phyloP scores from a whole-genome alignment of 2,888 invertebrate genomes.

The Rhodophaea formosa region DNA sequence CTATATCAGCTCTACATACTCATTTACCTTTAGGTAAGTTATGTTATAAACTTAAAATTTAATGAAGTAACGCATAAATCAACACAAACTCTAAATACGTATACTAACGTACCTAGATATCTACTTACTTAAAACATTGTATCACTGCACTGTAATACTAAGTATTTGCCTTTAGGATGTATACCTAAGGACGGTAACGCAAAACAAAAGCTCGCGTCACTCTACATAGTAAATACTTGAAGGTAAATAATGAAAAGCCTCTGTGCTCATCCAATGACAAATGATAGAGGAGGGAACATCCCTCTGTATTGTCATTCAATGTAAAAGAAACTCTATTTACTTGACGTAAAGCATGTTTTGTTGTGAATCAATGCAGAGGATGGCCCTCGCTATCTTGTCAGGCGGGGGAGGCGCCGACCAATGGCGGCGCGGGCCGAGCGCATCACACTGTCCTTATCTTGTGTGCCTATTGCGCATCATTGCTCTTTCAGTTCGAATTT shows the following conservation, averaged over 20 bases:
- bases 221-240: conserved; percentile 42
- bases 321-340: conserved; percentile 42
- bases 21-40: not conserved
- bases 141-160: too few species aligned
- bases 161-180: not conserved
- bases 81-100: not conserved
- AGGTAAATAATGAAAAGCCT: conserved; percentile 74
- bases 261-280: conserved; percentile 76
- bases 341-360: conserved; percentile 28
- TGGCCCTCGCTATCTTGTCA: conserved; percentile 76
- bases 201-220: conserved; percentile 23
- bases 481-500: conserved; percentile 21
- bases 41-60: not conserved
- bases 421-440: conserved; percentile 59
- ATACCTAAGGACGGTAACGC: not conserved
- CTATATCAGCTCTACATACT: too few species aligned
- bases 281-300: conserved; percentile 74
- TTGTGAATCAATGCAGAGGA: conserved; percentile 52
- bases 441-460: conserved; percentile 72
- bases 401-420: conserved; percentile 75
- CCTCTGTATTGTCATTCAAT: conserved; percentile 47
- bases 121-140: not conserved
- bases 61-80: not conserved
- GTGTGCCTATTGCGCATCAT: conserved; percentile 67
- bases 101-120: not conserved